phyloP scores from a whole-genome alignment of 1,140 invertebrate species.

The Prorops nasuta region DNA sequence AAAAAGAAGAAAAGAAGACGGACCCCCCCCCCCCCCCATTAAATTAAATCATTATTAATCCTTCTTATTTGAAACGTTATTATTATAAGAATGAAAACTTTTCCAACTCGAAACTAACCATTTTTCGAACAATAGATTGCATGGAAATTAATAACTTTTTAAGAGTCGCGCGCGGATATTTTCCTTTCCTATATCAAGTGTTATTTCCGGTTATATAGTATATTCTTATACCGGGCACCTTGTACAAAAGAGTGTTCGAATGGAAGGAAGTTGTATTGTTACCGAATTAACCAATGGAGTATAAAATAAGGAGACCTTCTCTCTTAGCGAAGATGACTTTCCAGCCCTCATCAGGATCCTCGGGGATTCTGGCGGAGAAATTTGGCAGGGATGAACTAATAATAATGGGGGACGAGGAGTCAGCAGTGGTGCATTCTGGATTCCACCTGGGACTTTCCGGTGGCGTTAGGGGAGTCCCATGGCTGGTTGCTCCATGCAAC shows the following conservation, averaged over 20 bases:
- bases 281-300: neutral
- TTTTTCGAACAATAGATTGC: no score
- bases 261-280: neutral
- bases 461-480: constrained; percentile 8
- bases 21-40: no score
- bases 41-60: no score
- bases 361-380: constrained; percentile 10
- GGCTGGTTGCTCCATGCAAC: constrained; percentile 10
- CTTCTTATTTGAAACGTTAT: no score
- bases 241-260: neutral
- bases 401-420: constrained; percentile 13
- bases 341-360: constrained; percentile 19
- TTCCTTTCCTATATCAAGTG: no score
- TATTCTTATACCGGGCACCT: no score
- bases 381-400: constrained; percentile 11
- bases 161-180: no score
- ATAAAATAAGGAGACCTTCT: constrained; percentile 24
- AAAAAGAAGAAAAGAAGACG: no score
- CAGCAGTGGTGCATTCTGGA: constrained; percentile 11
- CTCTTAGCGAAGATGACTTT: constrained; percentile 17
- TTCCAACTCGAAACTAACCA: no score
- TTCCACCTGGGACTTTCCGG: constrained; percentile 19
- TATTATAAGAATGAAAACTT: no score
- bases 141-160: no score
- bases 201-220: no score